Percentiles rank a stretch among this genome's conserved stretches.
Evolutionary conservation across 1,140 invertebrate species (phyloP).

Genomic region (Coboldia fuscipes): DNA sequence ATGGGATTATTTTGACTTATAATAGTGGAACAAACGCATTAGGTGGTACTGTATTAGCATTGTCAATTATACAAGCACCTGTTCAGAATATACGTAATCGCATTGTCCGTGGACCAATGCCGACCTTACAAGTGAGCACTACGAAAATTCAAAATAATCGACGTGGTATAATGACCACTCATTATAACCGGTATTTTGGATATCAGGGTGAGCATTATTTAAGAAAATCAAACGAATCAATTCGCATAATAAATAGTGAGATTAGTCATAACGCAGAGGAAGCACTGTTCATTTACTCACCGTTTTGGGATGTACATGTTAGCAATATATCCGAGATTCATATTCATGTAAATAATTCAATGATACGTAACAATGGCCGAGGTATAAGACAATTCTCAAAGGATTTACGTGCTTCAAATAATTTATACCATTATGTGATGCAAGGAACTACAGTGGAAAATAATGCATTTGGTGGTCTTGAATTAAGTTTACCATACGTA

Average conservation of each 20-base stretch:
- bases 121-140: slow-evolving; percentile 43
- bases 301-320: slow-evolving; percentile 58
- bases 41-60: slow-evolving; percentile 60
- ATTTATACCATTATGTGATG: slow-evolving; percentile 82
- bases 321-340: slow-evolving; percentile 69
- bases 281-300: slow-evolving; percentile 60
- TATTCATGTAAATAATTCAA: slow-evolving; percentile 62
- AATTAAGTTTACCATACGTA: slow-evolving; percentile 72
- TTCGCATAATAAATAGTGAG: slow-evolving; percentile 56
- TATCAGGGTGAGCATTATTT: slow-evolving; percentile 67
- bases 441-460: slow-evolving; percentile 72
- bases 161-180: slow-evolving; percentile 59
- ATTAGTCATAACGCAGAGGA: slow-evolving; percentile 59
- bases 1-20: slow-evolving; percentile 61
- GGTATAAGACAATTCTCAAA: slow-evolving; percentile 73
- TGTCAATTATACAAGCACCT: slow-evolving; percentile 51
- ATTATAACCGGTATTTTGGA: slow-evolving; percentile 75
- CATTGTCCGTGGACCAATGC: slow-evolving; percentile 52
- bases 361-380: slow-evolving; percentile 64
- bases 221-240: slow-evolving; percentile 68
- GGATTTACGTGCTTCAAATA: slow-evolving; percentile 78
- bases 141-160: slow-evolving; percentile 60
- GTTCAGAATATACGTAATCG: slow-evolving; percentile 42
- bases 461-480: slow-evolving; percentile 64
- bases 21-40: slow-evolving; percentile 52